Conservation (phyloP, 2,113 vertebrate genomes). For the Petrocephalus zakoni region DNA sequence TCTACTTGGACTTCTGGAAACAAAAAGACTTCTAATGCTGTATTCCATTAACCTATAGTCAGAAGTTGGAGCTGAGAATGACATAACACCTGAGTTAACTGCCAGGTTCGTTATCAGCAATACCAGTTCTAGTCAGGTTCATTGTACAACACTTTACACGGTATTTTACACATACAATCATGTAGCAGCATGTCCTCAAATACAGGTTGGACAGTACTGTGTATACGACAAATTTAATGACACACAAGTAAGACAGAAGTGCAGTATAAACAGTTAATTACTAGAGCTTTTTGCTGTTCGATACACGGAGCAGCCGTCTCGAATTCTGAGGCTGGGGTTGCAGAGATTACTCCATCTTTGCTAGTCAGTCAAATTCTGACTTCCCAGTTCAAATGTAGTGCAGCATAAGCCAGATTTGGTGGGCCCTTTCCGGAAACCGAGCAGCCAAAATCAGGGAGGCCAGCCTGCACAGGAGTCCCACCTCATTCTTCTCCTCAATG, state of each 20-base stretch:
- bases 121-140: neutral
- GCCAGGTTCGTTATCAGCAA: neutral
- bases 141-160: neutral
- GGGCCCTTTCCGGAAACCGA: neutral
- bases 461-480: slow-evolving; percentile 38
- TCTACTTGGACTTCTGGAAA: neutral
- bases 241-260: neutral
- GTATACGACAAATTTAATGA: neutral
- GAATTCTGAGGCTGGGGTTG: neutral
- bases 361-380: neutral
- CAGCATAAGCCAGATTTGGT: neutral
- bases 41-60: neutral
- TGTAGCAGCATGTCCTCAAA: neutral
- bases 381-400: neutral
- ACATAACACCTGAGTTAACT: neutral
- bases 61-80: neutral
- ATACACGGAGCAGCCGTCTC: neutral
- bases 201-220: neutral
- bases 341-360: neutral
- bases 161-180: neutral
- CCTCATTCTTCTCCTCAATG: slow-evolving; percentile 98
- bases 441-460: neutral
- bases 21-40: neutral
- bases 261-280: neutral
- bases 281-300: neutral